phyloP scores from a whole-genome alignment of 2,113 vertebrate genomes.

The Eudyptes chrysolophus region DNA sequence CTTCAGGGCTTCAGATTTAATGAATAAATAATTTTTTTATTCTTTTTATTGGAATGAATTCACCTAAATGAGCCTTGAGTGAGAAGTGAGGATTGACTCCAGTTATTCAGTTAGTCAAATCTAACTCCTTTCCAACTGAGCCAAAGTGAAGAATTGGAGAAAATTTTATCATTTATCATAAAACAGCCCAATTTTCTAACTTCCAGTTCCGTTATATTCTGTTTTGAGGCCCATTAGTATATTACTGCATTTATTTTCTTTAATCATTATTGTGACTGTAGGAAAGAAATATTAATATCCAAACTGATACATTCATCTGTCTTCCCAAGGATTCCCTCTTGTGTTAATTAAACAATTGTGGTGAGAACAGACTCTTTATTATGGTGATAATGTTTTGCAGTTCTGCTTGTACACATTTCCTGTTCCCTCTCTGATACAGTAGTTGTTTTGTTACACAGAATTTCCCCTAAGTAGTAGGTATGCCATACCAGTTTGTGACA shows the following conservation, averaged over 20 bases:
- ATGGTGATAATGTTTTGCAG: background rate
- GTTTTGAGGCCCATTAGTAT: background rate
- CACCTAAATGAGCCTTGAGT: background rate
- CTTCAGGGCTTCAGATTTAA: background rate
- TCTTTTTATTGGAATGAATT: background rate
- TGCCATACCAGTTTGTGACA: background rate
- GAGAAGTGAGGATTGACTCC: background rate
- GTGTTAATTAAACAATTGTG: background rate
- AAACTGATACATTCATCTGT: background rate
- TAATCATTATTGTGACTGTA: background rate
- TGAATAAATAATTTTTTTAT: background rate
- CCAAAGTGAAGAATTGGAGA: background rate
- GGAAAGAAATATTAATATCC: background rate
- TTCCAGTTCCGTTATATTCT: background rate
- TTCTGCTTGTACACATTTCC: background rate
- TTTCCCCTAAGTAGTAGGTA: background rate
- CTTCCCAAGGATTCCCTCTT: background rate
- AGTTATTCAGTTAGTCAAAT: background rate
- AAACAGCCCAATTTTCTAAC: background rate
- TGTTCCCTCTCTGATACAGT: background rate
- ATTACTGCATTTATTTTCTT: background rate
- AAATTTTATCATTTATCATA: background rate
- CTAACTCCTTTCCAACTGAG: background rate
- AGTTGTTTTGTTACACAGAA: background rate
- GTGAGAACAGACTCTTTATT: background rate